Evolutionary conservation across 2,113 vertebrate species (phyloP), one percentile per base, ranked within the genome.

Genomic region (Pycnonotus jocosus): DNA sequence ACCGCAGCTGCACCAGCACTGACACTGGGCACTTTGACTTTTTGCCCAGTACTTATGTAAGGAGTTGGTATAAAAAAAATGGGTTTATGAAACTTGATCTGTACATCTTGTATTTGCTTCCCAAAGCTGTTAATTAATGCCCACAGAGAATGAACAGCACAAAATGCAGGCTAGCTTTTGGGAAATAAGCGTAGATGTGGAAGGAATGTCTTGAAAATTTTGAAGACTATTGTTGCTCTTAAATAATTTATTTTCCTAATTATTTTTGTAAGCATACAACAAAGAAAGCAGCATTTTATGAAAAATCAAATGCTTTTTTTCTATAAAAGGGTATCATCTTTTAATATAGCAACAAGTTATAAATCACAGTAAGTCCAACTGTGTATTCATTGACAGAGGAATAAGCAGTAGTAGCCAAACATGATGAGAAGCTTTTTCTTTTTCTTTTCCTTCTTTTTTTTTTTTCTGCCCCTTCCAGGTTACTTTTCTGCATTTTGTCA

Each of bases 31-130:
- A 93, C 27, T 81, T 90, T 95, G 95, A 93, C 85, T 95, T 92
- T 82, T 68, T 95, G 92, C 90, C 88, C 85, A 30, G n/a, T n/a
- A n/a, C 81, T 95, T 93, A 83, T 9, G 15, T 96, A 90, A 97
- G 90, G 54, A 92, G 71, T 27, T 11, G 4, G 47, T 57, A 25
- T 50, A 5, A 88, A 90, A 92, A 80, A 81, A 76, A 78, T 8
- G 35, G 2, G 23, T 56, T 92, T 90, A 62, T 80, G 87, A 94
- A 94, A 96, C 77, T 68, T 66, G 93, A 88, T 70, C 87, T 90
- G 79, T 88, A 77, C 66, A 27, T 95, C 79, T 82, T 96, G 60
- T 90, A 35, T 94, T 77, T 93, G 78, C 79, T 92, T 78, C 54
- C 58, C 37, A 33, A 91, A 91, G 61, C 78, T 86, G 37, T 90